Conservation (phyloP, 2,888 invertebrate species). For the Drosophila mulleri region DNA sequence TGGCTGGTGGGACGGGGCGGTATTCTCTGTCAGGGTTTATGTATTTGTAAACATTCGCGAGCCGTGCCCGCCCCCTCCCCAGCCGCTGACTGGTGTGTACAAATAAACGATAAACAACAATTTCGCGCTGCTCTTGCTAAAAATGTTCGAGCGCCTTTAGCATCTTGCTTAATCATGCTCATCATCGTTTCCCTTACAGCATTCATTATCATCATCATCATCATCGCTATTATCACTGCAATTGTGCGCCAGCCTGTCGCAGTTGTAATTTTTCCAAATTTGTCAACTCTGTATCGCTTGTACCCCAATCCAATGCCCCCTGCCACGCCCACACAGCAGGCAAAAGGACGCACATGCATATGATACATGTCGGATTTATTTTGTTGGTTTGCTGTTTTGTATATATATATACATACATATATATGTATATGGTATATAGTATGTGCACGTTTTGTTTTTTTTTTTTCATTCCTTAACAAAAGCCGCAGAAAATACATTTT, state of each 20-base stretch:
- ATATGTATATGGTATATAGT: not conserved
- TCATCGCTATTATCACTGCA: slow-evolving; percentile 30
- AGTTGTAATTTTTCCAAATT: slow-evolving; percentile 75
- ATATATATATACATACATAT: not conserved
- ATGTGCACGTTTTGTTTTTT: not conserved
- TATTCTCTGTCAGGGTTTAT: not conserved
- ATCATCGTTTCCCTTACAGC: slow-evolving; percentile 13
- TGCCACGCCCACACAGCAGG: slow-evolving; percentile 8
- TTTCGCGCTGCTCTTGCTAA: slow-evolving; percentile 40
- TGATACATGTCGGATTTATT: slow-evolving; percentile 68
- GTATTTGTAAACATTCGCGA: slow-evolving; percentile 65
- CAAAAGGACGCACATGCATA: slow-evolving; percentile 52
- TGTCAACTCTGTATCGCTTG: slow-evolving; percentile 60
- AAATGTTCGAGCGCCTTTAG: slow-evolving; percentile 40
- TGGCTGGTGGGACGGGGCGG: not conserved
- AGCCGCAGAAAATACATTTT: slow-evolving; percentile 35
- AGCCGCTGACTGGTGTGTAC: slow-evolving; percentile 11
- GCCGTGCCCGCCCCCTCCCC: not conserved
- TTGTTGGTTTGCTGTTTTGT: not conserved
- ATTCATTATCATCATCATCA: slow-evolving; percentile 22
- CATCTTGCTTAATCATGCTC: slow-evolving; percentile 51
- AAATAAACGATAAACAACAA: slow-evolving; percentile 60
- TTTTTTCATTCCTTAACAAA: slow-evolving; percentile 32
- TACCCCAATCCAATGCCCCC: not conserved
- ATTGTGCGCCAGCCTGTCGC: slow-evolving; percentile 42